A percentile compares a stretch with the other conserved stretches of the same genome.
Evolutionary conservation across 1,140 invertebrate species (phyloP).

Genomic region (Drosophila burlai): DNA sequence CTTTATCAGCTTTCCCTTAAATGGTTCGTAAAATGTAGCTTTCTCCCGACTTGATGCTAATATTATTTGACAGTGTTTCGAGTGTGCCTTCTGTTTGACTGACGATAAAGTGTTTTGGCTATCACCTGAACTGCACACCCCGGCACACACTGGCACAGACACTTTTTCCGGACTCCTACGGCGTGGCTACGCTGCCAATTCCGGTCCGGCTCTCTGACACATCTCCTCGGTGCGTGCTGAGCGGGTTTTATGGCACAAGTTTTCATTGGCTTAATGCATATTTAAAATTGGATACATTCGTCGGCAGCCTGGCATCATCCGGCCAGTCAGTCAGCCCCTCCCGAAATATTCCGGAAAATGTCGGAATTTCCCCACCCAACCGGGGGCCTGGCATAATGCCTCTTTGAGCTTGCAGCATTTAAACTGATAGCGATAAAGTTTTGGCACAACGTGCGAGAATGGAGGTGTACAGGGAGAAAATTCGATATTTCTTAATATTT

Average conservation of each 20-base stretch:
- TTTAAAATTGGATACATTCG: constrained; percentile 73
- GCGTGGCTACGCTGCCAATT: constrained; percentile 10
- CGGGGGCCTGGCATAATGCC: constrained; percentile 33
- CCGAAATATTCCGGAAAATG: constrained; percentile 5
- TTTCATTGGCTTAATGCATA: constrained; percentile 77
- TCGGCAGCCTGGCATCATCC: constrained; percentile 45
- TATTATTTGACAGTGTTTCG: constrained; percentile 45
- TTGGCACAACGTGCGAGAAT: constrained; percentile 30
- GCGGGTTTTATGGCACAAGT: constrained; percentile 69
- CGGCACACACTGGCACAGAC: neutral
- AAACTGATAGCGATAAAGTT: constrained; percentile 72
- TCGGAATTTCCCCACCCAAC: neutral
- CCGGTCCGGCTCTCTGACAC: constrained; percentile 29
- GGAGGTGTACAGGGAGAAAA: neutral
- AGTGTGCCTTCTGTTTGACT: constrained; percentile 29
- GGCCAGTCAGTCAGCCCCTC: neutral
- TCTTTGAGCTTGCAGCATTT: constrained; percentile 68
- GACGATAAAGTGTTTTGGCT: constrained; percentile 57
- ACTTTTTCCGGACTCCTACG: constrained; percentile 3
- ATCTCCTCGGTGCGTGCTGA: constrained; percentile 57
- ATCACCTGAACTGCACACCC: constrained; percentile 37
- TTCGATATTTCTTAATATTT: too few species aligned
- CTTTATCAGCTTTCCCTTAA: neutral
- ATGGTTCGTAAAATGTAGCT: constrained; percentile 45
- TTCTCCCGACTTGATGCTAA: constrained; percentile 31